Percentiles rank a stretch among this genome's conserved stretches.
Conservation (phyloP, 2,113 vertebrate genomes). For the Chlorodrepanis virens region DNA sequence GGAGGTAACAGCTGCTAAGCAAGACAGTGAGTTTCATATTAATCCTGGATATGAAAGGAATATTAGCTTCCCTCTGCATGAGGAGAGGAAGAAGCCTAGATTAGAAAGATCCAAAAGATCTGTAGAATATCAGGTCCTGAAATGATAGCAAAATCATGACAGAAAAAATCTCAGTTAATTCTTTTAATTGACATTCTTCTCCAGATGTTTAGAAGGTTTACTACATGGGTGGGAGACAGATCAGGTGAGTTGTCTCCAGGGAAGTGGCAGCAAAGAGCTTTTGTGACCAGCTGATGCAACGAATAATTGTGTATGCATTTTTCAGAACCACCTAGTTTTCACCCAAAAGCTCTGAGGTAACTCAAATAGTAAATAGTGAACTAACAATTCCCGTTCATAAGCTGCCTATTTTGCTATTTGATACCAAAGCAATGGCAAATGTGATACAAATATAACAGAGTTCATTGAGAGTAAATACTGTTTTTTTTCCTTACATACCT, state of each 20-base stretch:
- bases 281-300: neutral
- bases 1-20: neutral
- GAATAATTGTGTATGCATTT: neutral
- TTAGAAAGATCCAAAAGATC: neutral
- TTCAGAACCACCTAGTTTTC: neutral
- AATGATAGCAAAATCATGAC: neutral
- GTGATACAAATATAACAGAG: neutral
- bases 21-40: neutral
- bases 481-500: neutral
- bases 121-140: neutral
- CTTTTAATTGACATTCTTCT: neutral
- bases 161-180: neutral
- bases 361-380: neutral
- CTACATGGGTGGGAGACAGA: neutral
- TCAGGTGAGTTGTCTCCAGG: neutral
- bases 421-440: neutral
- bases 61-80: neutral
- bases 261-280: neutral
- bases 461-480: neutral
- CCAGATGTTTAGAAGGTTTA: neutral
- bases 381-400: neutral
- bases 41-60: neutral
- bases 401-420: neutral
- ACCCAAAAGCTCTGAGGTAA: neutral
- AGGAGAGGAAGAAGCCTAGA: neutral